Evolutionary conservation across 2,888 invertebrate species (phyloP), one percentile per base, ranked within the genome.

Genomic region (Bursaphelenchus okinawaensis): DNA sequence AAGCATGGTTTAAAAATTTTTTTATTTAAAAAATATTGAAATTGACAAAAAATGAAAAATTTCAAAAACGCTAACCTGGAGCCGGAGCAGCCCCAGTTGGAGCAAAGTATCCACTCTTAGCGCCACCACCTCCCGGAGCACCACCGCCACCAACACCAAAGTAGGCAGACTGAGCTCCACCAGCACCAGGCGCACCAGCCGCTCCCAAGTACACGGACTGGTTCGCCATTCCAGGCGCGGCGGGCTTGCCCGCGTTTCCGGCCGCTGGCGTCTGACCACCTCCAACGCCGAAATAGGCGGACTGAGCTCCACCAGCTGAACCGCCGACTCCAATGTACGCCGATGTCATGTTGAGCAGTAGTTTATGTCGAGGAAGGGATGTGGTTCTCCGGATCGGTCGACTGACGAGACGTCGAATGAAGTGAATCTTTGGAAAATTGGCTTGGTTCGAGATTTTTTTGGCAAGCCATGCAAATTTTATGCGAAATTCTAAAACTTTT

Each of bases 261-360:
- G 7, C 54, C 24, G 61, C 52, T n/a, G 52, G 52, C 20, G 9
- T 52, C 20, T 54, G 54, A 19, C 55, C 54, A 27, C 52, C 27
- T 9, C 60, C 60, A 7, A 40, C 55, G 12, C 55, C 55, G 8
- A 55, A 9, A 24, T 55, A 55, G 24, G 55, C 55, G 28, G 55
- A 55, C 52, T 60, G 60, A 7, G 51, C 51, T 60, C 62, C 62
- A 4, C 27, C 52, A 27, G 26, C 54, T 7, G 23, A n/a, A 9
- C 28, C 62, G 26, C 28, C 28, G n/a, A 54, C 62, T 20, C 62
- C 62, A 28, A 62, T 54, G 29, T 62, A 62, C 31, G 23, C 55
- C 4, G 55, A 55, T n/a, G 26, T 23, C 54, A 54, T 54, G 22
- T n/a, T 4, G 3, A 40, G n/a, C 40, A 40, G 40, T n/a, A n/a